These are phyloP conservation scores for Liparis tanakae DNA, from an alignment of 2,797 vertebrate species.

Conservation along the genomic window DNA sequence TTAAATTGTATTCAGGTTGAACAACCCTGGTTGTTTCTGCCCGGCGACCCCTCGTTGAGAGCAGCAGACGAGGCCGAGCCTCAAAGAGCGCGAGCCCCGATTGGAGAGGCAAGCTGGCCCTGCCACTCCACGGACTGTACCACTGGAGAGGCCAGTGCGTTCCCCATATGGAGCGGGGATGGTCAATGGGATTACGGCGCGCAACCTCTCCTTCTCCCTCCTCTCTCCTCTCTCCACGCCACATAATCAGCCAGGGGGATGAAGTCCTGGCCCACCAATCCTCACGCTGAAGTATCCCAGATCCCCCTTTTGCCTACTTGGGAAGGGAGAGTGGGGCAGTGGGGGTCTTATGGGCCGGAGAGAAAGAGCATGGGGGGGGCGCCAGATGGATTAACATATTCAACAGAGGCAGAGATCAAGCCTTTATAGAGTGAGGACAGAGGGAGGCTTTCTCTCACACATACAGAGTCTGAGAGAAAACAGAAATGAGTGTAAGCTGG, in stretches of 20 bases:
- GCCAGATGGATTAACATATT: conserved; percentile 86
- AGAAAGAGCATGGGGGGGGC: conserved; percentile 59
- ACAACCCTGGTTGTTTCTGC: conserved; percentile 46
- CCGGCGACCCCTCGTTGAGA: conserved; percentile 60
- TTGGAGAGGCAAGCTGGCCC: conserved; percentile 78
- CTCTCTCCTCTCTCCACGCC: conserved; percentile 62
- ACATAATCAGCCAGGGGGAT: conserved; percentile 81
- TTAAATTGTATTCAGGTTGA: conserved; percentile 33
- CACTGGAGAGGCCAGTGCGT: conserved; percentile 79
- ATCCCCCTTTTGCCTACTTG: conserved; percentile 69
- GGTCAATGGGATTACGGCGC: conserved; percentile 83
- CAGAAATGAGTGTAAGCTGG: conserved; percentile 79
- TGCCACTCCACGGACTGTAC: conserved; percentile 79
- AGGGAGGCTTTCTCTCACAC: conserved; percentile 75
- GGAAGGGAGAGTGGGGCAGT: conserved; percentile 71
- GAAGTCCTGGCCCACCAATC: conserved; percentile 75
- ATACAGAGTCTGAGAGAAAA: conserved; percentile 71
- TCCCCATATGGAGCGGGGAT: conserved; percentile 82
- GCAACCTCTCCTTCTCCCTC: conserved; percentile 76
- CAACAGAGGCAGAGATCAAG: conserved; percentile 85
- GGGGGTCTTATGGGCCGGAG: conserved; percentile 78
- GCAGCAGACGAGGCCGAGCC: conserved; percentile 32
- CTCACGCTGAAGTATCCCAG: conserved; percentile 65
- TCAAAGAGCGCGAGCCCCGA: conserved; percentile 57
- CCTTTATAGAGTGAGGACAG: conserved; percentile 80